Conservation (phyloP, 2,888 invertebrate species). For the Pyrgus malvae region DNA sequence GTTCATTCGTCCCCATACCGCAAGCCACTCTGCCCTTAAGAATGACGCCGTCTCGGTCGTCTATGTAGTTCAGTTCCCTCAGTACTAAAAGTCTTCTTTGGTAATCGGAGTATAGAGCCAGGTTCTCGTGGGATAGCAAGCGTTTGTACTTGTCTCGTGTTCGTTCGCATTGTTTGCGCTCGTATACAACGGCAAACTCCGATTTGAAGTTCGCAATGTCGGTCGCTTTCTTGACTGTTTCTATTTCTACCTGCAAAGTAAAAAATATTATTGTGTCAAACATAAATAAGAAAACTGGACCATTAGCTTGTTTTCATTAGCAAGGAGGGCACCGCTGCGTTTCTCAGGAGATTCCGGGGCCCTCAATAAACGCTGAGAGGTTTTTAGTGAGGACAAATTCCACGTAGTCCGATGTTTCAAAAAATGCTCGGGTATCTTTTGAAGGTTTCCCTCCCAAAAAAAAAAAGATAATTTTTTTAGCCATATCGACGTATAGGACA, state of each 20-base stretch:
- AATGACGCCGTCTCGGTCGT: slow-evolving; percentile 73
- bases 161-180: slow-evolving; percentile 87
- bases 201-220: slow-evolving; percentile 90
- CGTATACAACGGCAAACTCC: slow-evolving; percentile 88
- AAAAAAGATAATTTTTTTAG: too few species aligned
- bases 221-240: slow-evolving; percentile 82
- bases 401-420: too few species aligned
- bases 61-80: slow-evolving; percentile 86
- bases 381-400: too few species aligned
- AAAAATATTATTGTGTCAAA: too few species aligned
- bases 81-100: slow-evolving; percentile 89
- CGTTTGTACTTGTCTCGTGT: slow-evolving; percentile 86
- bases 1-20: slow-evolving; percentile 85
- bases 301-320: too few species aligned
- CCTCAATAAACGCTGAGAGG: too few species aligned
- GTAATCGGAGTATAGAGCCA: slow-evolving; percentile 95
- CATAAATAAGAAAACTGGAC: too few species aligned
- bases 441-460: too few species aligned
- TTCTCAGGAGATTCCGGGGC: too few species aligned
- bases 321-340: too few species aligned
- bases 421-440: too few species aligned
- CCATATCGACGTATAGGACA: too few species aligned
- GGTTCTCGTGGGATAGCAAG: slow-evolving; percentile 90
- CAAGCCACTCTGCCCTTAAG: slow-evolving; percentile 74
- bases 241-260: slow-evolving; percentile 61